These are phyloP conservation scores for Microtus montanus DNA, from an alignment of 2,113 vertebrate species.

Conservation along the genomic window DNA sequence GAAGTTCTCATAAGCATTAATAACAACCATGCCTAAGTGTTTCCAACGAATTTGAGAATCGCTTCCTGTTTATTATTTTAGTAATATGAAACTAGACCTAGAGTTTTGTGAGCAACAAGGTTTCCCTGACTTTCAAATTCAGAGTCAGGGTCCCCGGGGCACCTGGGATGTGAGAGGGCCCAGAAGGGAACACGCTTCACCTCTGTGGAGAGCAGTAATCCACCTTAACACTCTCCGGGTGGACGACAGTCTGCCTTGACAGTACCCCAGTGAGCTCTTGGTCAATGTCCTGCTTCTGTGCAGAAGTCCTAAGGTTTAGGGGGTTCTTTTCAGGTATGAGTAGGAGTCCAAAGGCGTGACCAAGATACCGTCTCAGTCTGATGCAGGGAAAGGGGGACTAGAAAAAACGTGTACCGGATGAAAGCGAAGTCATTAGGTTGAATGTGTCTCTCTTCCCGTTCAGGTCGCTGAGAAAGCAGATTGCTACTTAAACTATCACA, in stretches of 20 bases:
- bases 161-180: background rate
- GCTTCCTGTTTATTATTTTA: constrained; percentile 26
- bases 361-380: background rate
- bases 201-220: background rate
- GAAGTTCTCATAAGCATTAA: background rate
- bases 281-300: background rate
- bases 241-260: background rate
- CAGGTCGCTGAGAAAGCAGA: background rate
- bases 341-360: background rate
- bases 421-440: background rate
- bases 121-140: background rate
- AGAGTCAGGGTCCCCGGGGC: background rate
- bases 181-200: background rate
- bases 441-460: background rate
- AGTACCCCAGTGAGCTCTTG: background rate
- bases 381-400: too few species aligned
- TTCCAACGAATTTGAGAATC: background rate
- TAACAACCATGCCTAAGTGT: background rate
- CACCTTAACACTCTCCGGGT: background rate
- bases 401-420: too few species aligned
- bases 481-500: background rate
- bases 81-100: background rate
- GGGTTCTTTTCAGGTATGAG: background rate
- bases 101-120: background rate
- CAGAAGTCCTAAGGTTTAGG: background rate